Conservation (phyloP, 2,797 vertebrate species). For the Otus scops region DNA sequence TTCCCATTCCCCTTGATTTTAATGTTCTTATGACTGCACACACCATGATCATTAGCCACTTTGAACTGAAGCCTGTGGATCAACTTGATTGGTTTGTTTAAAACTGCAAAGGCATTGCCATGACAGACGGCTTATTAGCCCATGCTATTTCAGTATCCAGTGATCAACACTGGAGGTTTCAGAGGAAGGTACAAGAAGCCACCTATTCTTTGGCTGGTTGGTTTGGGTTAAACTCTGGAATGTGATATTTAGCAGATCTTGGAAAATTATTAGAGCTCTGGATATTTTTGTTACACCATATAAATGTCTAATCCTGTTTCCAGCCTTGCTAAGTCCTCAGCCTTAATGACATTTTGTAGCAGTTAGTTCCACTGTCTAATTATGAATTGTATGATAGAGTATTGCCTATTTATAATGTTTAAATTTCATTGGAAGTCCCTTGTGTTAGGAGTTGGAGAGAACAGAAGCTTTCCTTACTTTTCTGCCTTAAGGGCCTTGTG, state of each 20-base stretch:
- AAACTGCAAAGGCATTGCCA: background rate
- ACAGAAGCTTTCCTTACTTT: slow-evolving; percentile 52
- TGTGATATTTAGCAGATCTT: background rate
- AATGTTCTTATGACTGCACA: background rate
- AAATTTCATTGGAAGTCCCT: slow-evolving; percentile 52
- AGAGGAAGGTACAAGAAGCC: background rate
- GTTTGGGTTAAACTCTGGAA: background rate
- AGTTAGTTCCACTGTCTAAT: slow-evolving; percentile 62
- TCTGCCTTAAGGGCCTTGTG: slow-evolving; percentile 45
- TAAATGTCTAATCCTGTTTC: slow-evolving; percentile 44
- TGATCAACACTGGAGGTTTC: background rate
- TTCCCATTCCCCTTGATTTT: background rate
- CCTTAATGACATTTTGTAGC: slow-evolving; percentile 55
- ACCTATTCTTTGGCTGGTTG: background rate
- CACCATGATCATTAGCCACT: background rate
- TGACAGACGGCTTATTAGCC: background rate
- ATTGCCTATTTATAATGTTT: slow-evolving; percentile 62
- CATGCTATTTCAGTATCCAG: background rate
- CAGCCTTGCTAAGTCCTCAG: background rate
- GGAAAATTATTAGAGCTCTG: slow-evolving; percentile 27
- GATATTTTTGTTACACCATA: slow-evolving; percentile 42
- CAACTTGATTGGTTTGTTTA: background rate
- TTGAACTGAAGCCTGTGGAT: background rate
- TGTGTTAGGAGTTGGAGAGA: background rate
- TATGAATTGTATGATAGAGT: slow-evolving; percentile 57